These are phyloP conservation scores for Anniella stebbinsi DNA, from an alignment of 2,797 vertebrate species.

Conservation along the genomic window DNA sequence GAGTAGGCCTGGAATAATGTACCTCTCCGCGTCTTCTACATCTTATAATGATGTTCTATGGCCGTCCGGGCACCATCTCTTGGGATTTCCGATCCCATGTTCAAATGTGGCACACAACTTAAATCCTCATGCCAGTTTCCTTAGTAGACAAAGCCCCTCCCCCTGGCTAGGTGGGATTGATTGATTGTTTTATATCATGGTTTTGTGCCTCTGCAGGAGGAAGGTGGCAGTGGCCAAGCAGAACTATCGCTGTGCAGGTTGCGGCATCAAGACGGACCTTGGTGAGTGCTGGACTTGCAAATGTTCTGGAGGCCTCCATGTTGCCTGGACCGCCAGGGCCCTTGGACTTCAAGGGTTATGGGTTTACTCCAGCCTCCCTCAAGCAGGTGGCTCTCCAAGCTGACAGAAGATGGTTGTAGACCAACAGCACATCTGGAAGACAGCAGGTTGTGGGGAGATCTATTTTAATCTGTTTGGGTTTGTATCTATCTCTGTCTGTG, in stretches of 20 bases:
- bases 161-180: background rate
- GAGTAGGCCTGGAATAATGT: background rate
- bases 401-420: too few species aligned
- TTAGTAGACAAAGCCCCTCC: background rate
- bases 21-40: too few species aligned
- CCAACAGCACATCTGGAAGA: background rate
- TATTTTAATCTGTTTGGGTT: background rate
- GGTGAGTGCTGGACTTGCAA: conserved; percentile 79
- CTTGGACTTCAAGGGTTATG: background rate
- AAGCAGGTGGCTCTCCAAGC: background rate
- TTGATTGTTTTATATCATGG: background rate
- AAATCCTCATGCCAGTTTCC: background rate
- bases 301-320: background rate
- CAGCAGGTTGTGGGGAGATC: background rate
- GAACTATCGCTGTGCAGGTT: conserved; percentile 97
- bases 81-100: background rate
- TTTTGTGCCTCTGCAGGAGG: conserved; percentile 81
- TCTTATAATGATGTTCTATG: too few species aligned
- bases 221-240: conserved; percentile 94
- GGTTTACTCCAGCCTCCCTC: background rate
- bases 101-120: background rate
- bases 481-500: too few species aligned
- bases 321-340: background rate
- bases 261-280: conserved; percentile 93
- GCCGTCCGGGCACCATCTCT: background rate